These are phyloP conservation scores for Triops longicaudatus DNA, from an alignment of 1,140 invertebrate species.

Conservation along the genomic window DNA sequence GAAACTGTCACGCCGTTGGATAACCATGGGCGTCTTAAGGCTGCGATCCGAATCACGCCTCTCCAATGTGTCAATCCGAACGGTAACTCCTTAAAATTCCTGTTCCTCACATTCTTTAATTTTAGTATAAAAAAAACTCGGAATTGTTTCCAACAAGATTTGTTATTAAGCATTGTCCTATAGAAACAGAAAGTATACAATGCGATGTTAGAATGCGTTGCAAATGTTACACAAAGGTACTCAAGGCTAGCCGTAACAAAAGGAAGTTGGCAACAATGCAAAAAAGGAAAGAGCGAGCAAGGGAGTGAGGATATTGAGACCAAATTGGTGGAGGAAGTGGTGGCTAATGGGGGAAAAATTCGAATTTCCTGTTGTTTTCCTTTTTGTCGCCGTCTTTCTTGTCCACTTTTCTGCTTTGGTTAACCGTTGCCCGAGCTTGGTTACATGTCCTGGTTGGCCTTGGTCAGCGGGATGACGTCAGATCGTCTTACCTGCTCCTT, in stretches of 20 bases:
- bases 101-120: too few relatives aligned
- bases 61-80: constrained; percentile 19
- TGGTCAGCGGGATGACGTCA: background rate
- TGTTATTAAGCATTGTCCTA: too few relatives aligned
- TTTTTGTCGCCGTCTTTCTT: background rate
- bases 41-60: constrained; percentile 27
- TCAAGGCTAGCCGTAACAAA: background rate
- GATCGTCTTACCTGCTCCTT: background rate
- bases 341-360: background rate
- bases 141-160: too few relatives aligned
- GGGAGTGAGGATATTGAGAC: background rate
- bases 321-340: background rate
- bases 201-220: background rate
- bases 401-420: background rate
- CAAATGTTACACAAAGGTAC: background rate
- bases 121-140: too few relatives aligned
- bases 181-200: too few relatives aligned
- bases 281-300: constrained; percentile 15
- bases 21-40: constrained; percentile 27
- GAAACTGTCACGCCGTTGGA: background rate
- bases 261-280: constrained; percentile 6
- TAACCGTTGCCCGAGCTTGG: background rate
- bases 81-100: constrained; percentile 6
- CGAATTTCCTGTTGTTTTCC: constrained; percentile 11
- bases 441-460: background rate